These are phyloP conservation scores for Acanthis flammea DNA, from an alignment of 2,797 vertebrate species.

Conservation along the genomic window DNA sequence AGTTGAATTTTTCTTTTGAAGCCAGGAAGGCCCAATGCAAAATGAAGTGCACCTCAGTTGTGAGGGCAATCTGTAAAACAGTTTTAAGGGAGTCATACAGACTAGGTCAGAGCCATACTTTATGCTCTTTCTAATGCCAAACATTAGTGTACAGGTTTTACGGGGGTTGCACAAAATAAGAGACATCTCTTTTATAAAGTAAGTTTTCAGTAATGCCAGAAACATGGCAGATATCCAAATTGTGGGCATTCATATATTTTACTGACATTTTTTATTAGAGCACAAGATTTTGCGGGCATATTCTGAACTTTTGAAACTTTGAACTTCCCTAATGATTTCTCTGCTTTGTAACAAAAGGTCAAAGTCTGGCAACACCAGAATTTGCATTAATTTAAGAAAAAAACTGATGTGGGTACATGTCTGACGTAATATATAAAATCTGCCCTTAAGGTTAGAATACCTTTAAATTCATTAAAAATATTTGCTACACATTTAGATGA, in stretches of 20 bases:
- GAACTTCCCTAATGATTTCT: neutral
- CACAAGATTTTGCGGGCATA: neutral
- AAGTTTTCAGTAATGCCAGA: neutral
- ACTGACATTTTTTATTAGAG: neutral
- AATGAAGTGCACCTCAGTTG: neutral
- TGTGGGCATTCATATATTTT: neutral
- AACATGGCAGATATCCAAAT: neutral
- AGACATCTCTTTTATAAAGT: neutral
- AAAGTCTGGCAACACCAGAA: neutral
- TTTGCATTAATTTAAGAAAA: neutral
- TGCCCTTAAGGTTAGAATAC: neutral
- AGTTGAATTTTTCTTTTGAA: neutral
- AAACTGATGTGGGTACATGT: neutral
- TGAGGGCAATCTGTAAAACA: neutral
- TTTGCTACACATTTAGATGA: neutral
- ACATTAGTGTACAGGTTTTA: neutral
- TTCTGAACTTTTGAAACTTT: neutral
- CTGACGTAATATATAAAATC: neutral
- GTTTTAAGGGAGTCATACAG: neutral
- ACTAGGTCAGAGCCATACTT: neutral
- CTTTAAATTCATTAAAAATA: neutral
- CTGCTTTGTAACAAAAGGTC: neutral
- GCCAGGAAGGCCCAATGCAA: neutral
- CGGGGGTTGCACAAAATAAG: neutral
- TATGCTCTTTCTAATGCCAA: neutral